Evolutionary conservation across 2,113 vertebrate species (phyloP).

Genomic region (Misgurnus anguillicaudatus): DNA sequence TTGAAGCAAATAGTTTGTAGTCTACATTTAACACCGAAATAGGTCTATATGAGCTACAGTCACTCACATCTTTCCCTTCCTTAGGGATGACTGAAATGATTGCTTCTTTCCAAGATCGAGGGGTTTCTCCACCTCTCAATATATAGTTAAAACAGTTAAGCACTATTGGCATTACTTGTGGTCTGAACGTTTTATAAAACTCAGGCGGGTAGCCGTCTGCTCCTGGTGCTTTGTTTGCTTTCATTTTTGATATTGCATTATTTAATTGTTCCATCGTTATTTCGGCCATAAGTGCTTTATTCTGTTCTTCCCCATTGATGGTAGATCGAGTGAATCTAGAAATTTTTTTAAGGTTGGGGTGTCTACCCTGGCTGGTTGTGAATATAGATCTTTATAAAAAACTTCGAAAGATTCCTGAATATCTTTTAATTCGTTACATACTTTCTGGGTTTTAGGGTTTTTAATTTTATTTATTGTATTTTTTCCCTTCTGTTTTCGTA

Average conservation of each 20-base stretch:
- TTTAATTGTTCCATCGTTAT: conserved; percentile 21
- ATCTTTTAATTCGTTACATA: too few relatives aligned
- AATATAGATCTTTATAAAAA: background rate
- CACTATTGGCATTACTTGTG: conserved; percentile 22
- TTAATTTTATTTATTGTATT: too few relatives aligned
- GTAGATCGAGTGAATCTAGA: background rate
- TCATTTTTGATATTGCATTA: conserved; percentile 16
- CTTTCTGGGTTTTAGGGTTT: too few relatives aligned
- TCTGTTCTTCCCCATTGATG: background rate
- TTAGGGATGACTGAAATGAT: conserved; percentile 34
- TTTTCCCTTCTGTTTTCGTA: too few relatives aligned
- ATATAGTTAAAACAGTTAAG: background rate
- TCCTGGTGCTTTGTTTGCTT: conserved; percentile 10
- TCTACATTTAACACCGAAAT: conserved; percentile 31
- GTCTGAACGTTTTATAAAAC: conserved; percentile 30
- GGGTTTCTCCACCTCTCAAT: background rate
- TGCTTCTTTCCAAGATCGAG: conserved; percentile 37
- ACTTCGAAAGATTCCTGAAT: too few relatives aligned
- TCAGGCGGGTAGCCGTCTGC: conserved; percentile 22
- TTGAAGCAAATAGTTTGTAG: conserved; percentile 27
- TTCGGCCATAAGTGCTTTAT: background rate
- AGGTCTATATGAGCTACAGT: conserved; percentile 1
- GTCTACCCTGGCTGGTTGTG: background rate
- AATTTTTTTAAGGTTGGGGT: background rate
- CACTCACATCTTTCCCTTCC: conserved; percentile 1